These are phyloP conservation scores for Porites divaricata DNA, from an alignment of 92 coral and sea anemone species.

Conservation along the genomic window DNA sequence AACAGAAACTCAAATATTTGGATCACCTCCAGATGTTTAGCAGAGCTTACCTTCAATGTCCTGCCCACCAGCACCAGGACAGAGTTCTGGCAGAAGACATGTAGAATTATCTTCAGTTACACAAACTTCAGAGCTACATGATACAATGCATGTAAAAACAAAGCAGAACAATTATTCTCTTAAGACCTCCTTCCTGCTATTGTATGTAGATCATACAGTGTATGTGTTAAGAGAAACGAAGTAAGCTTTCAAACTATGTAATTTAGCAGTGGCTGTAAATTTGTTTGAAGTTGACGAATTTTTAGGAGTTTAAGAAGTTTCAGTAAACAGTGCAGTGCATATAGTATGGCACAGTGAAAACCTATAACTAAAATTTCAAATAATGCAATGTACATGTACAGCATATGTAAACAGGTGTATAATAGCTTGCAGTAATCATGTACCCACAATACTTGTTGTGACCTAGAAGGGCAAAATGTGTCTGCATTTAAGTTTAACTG, in stretches of 20 bases:
- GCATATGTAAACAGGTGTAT: conserved; percentile 17
- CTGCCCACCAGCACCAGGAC: conserved; percentile 11
- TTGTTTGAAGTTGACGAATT: too few species aligned
- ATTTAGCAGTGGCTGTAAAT: too few species aligned
- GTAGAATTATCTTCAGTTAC: conserved; percentile 8
- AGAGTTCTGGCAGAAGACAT: conserved; percentile 5
- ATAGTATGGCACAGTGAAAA: too few species aligned
- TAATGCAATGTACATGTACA: conserved; percentile 12
- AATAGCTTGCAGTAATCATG: background rate
- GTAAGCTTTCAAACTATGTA: background rate
- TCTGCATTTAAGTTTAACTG: background rate
- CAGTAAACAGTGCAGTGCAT: too few species aligned
- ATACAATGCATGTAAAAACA: background rate
- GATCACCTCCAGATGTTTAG: conserved; percentile 10
- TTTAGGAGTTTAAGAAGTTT: too few species aligned
- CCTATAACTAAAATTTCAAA: background rate
- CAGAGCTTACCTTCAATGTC: conserved; percentile 10
- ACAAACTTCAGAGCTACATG: conserved; percentile 5
- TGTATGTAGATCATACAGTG: conserved; percentile 1
- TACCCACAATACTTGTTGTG: conserved; percentile 14
- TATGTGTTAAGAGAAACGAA: background rate
- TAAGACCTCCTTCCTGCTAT: background rate
- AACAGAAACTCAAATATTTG: background rate
- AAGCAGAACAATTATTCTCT: background rate
- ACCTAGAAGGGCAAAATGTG: background rate